Evolutionary conservation across 2,888 invertebrate genomes (phyloP).

Genomic region (Latrodectus elegans): DNA sequence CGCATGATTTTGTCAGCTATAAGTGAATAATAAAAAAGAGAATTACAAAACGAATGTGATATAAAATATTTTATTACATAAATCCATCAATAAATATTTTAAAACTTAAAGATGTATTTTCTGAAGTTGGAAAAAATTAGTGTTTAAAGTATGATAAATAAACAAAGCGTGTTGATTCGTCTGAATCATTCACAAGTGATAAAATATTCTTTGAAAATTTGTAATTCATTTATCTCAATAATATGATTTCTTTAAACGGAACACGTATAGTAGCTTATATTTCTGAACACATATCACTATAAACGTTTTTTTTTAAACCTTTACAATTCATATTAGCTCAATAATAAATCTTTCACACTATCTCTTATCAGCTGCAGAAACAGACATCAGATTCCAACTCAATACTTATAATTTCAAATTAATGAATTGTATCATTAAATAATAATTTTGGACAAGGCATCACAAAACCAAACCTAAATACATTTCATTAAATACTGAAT

Average conservation of each 20-base stretch:
- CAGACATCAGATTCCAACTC: too few species aligned
- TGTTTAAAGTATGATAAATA: conserved; percentile 32
- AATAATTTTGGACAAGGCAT: too few species aligned
- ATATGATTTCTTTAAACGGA: background rate
- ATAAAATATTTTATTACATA: conserved; percentile 68
- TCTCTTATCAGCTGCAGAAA: too few species aligned
- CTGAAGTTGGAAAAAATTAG: conserved; percentile 27
- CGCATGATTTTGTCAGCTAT: too few species aligned
- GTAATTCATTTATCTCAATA: background rate
- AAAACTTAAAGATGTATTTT: conserved; percentile 51
- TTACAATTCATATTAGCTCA: too few species aligned
- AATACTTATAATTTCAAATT: too few species aligned
- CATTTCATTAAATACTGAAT: too few species aligned
- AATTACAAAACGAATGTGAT: conserved; percentile 16
- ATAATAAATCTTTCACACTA: too few species aligned
- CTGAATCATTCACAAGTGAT: conserved; percentile 66
- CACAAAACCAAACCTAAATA: too few species aligned
- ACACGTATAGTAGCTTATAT: background rate
- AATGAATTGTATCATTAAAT: too few species aligned
- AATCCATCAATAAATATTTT: conserved; percentile 60
- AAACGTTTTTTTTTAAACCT: too few species aligned
- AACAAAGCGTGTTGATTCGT: conserved; percentile 58
- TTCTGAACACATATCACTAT: too few species aligned
- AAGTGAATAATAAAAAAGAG: background rate
- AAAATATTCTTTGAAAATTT: conserved; percentile 1